phyloP scores from a whole-genome alignment of 2,113 vertebrate genomes.

The Ranitomeya imitator region DNA sequence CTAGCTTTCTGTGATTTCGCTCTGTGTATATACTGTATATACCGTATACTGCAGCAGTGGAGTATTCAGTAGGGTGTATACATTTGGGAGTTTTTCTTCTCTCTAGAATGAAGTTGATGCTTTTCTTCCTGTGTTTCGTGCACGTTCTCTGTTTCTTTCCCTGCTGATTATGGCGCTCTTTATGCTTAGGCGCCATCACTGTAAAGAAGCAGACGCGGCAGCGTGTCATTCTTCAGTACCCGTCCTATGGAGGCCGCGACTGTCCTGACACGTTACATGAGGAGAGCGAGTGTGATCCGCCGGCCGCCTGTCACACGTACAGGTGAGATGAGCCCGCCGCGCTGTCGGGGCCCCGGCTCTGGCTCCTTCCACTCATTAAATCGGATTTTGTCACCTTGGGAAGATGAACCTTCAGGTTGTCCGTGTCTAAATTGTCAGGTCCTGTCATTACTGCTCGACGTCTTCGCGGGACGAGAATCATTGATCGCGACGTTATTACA shows the following conservation, averaged over 20 bases:
- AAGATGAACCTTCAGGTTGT: background rate
- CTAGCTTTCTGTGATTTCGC: too few species aligned
- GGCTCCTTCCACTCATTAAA: conserved; percentile 44
- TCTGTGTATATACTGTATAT: too few species aligned
- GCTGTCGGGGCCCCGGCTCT: background rate
- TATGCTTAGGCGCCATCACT: conserved; percentile 71
- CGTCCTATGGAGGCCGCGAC: conserved; percentile 89
- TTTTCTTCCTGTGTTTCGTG: background rate
- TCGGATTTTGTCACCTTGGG: conserved; percentile 36
- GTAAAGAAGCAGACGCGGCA: conserved; percentile 83
- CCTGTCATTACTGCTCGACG: background rate
- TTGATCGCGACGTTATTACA: background rate
- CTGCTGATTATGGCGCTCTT: background rate
- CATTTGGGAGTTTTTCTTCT: too few species aligned
- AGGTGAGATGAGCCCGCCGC: conserved; percentile 74
- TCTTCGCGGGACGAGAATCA: background rate
- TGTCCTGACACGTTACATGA: conserved; percentile 88
- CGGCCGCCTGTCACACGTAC: conserved; percentile 81
- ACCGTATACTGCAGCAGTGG: too few species aligned
- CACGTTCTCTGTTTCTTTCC: background rate
- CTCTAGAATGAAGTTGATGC: too few species aligned
- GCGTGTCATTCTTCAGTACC: conserved; percentile 85
- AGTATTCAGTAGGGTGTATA: too few species aligned
- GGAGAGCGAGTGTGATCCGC: conserved; percentile 83
- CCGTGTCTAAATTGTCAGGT: background rate